phyloP scores from a whole-genome alignment of 2,797 vertebrate species.

The Lepilemur septentrionalis region DNA sequence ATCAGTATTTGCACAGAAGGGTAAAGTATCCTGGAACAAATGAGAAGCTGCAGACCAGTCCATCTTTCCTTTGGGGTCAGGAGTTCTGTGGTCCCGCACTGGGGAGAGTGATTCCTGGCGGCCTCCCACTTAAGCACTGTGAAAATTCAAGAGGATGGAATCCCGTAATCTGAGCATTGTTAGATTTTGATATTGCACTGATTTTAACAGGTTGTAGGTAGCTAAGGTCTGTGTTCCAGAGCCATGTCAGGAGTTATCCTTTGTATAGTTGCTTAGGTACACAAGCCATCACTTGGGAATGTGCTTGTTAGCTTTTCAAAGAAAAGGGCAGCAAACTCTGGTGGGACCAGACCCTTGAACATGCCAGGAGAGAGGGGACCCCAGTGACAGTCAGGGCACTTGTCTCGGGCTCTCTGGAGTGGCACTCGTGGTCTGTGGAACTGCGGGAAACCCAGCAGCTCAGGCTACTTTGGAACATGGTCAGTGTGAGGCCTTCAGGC shows the following conservation, averaged over 20 bases:
- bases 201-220: rapidly evolving
- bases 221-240: not conserved
- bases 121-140: not conserved
- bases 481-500: not conserved
- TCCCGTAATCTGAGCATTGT: not conserved
- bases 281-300: not conserved
- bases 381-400: not conserved
- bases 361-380: not conserved
- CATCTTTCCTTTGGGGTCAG: not conserved
- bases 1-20: not conserved
- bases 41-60: not conserved
- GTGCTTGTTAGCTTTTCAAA: not conserved
- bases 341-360: not conserved
- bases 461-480: not conserved
- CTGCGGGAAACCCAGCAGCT: not conserved
- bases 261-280: not conserved
- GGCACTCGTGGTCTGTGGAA: not conserved
- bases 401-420: not conserved
- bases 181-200: not conserved
- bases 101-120: not conserved
- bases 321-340: not conserved
- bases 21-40: not conserved
- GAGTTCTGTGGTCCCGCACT: not conserved
- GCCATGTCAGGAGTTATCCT: not conserved
- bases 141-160: not conserved